Base-by-base conservation (phyloP, 2,888 invertebrate genomes). In the Prostheceraeus crozeri region DNA sequence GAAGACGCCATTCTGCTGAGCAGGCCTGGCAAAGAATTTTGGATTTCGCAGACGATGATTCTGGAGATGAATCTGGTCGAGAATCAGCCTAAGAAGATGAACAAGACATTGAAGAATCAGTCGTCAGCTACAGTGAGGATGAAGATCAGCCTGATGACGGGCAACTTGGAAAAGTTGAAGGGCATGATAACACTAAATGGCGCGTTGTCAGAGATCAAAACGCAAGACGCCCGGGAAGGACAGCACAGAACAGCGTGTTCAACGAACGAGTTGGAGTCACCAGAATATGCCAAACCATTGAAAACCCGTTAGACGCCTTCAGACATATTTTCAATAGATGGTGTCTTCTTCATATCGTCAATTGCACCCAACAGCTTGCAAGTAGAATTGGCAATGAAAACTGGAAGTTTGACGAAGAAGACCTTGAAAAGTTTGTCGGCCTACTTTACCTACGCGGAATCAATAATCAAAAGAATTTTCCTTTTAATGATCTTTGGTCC, bases 401-500 rank as follows among this genome's bases (percentile, higher is more conserved):
- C 19, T 40, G 40, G 40, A 23, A 40, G 40, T 40, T 40, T 23
- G 19, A 40, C n/a, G 40, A 40, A 40, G 40, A 40, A 40, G 40
- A 40, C 19, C 40, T 40, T 23, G 40, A 40, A 40, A 40, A 40
- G 30, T 51, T 51, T 28, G 25, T 51, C 23, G 52, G 52, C 30
- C 52, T 51, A 21, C 52, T 51, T 14, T 51, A 27, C 23, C 23
- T 51, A 19, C 25, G 30, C 16, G 52, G 52, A 51, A 51, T 28
- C 52, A 51, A 27, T 14, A 51, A 51, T 28, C 23, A 51, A 28
- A 27, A 14, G 14, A 51, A 28, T 51, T 51, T 51, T 27, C 52
- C 52, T 14, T 51, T 27, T 51, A 27, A 51, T 51, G 25, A 27
- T n/a, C 52, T 51, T 14, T 51, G 52, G 52, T 51, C 52, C 23